A percentile compares a stretch with the other conserved stretches of the same genome.
Evolutionary conservation across 2,113 vertebrate genomes (phyloP).

Genomic region (Bucco capensis): DNA sequence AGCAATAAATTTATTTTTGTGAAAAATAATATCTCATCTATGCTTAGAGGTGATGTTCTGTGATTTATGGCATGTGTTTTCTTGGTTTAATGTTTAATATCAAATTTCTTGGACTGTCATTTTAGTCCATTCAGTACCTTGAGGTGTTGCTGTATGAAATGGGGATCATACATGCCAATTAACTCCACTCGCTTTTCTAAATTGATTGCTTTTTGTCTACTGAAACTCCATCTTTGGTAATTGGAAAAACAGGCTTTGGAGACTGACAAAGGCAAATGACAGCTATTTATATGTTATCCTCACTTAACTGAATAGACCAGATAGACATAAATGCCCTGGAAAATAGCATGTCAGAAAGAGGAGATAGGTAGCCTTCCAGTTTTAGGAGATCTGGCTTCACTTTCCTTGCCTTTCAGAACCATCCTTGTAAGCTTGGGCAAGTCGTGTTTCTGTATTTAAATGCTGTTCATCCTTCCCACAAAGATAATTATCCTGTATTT

Average conservation of each 20-base stretch:
- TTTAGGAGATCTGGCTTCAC: background rate
- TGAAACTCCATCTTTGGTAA: background rate
- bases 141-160: background rate
- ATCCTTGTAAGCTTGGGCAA: background rate
- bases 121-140: background rate
- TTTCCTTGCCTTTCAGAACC: background rate
- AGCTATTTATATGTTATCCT: background rate
- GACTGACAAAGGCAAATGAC: background rate
- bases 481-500: background rate
- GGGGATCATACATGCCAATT: background rate
- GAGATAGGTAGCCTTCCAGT: background rate
- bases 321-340: background rate
- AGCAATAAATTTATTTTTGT: constrained; percentile 19
- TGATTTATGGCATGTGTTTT: background rate
- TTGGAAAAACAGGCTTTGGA: background rate
- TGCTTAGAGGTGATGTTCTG: background rate
- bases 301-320: accelerated
- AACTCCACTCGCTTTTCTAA: background rate
- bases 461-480: background rate
- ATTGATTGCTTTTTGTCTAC: background rate
- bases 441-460: background rate
- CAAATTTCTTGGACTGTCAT: background rate
- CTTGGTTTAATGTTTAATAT: background rate
- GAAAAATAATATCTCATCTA: background rate
- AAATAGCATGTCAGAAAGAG: background rate